Evolutionary conservation across 2,888 invertebrate genomes (phyloP).

Genomic region (Euproctis similis): DNA sequence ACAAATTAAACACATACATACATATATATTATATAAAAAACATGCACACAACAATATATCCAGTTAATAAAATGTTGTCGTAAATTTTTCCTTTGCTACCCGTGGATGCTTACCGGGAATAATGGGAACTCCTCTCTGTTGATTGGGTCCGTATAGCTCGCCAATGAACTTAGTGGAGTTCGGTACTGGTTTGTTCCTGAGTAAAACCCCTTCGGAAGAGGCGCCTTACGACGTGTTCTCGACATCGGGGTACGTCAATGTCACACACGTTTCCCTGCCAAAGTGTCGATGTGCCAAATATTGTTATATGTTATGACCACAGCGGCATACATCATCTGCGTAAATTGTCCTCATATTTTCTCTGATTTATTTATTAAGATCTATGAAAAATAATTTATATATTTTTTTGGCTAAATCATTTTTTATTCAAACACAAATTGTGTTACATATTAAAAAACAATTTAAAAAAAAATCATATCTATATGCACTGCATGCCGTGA

Average conservation of each 20-base stretch:
- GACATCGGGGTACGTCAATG: conserved; percentile 79
- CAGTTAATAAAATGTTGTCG: conserved; percentile 49
- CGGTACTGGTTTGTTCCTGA: conserved; percentile 94
- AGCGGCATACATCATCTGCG: conserved; percentile 20
- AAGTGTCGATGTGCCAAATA: conserved; percentile 51
- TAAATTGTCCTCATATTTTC: too few relatives aligned
- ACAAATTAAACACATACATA: conserved; percentile 31
- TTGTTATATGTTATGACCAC: conserved; percentile 45
- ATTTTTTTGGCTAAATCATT: too few relatives aligned
- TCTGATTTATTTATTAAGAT: too few relatives aligned
- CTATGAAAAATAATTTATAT: too few relatives aligned
- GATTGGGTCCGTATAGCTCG: conserved; percentile 78
- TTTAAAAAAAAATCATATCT: too few relatives aligned
- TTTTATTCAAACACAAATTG: too few relatives aligned
- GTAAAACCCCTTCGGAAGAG: conserved; percentile 94
- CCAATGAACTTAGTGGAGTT: conserved; percentile 97
- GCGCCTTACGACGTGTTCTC: conserved; percentile 81
- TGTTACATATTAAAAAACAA: too few relatives aligned
- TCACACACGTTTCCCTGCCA: conserved; percentile 42
- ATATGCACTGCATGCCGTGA: too few relatives aligned
- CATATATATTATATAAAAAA: too few relatives aligned
- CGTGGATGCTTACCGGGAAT: conserved; percentile 65
- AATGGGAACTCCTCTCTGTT: conserved; percentile 40
- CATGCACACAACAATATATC: conserved; percentile 30
- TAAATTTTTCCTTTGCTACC: conserved; percentile 68